phyloP scores from a whole-genome alignment of 2,797 vertebrate genomes.

The Apogon talboti region DNA sequence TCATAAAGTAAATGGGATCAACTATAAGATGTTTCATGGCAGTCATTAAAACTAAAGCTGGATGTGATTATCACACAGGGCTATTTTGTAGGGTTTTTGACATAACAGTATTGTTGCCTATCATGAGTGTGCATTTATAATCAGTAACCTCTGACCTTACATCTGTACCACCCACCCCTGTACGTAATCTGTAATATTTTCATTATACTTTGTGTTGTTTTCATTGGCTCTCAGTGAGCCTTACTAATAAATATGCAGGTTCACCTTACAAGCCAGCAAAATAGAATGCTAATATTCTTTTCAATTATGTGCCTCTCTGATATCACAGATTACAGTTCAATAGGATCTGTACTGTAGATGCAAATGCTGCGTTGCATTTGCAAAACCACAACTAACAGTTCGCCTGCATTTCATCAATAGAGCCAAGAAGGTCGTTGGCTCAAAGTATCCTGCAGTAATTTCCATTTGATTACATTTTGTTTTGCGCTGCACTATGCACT shows the following conservation, averaged over 20 bases:
- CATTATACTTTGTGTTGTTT: slow-evolving; percentile 26
- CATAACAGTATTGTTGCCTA: neutral
- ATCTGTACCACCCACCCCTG: slow-evolving; percentile 8
- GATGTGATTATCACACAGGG: slow-evolving; percentile 1
- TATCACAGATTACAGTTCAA: slow-evolving; percentile 63
- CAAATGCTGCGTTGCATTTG: slow-evolving; percentile 55
- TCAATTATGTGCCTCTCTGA: slow-evolving; percentile 53
- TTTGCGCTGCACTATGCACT: slow-evolving; percentile 35
- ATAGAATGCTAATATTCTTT: slow-evolving; percentile 60
- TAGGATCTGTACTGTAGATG: slow-evolving; percentile 60
- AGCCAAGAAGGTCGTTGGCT: slow-evolving; percentile 72
- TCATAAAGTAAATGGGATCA: slow-evolving; percentile 59
- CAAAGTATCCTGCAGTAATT: slow-evolving; percentile 66
- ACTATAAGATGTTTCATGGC: slow-evolving; percentile 17
- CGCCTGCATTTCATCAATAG: slow-evolving; percentile 58
- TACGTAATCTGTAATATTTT: slow-evolving; percentile 20
- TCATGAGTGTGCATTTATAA: slow-evolving; percentile 8
- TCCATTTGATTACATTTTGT: slow-evolving; percentile 73
- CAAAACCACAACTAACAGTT: slow-evolving; percentile 45
- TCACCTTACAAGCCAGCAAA: slow-evolving; percentile 44
- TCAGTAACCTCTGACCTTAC: slow-evolving; percentile 36
- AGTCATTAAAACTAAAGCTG: slow-evolving; percentile 41
- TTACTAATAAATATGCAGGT: slow-evolving; percentile 45
- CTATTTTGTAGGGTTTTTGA: slow-evolving; percentile 23
- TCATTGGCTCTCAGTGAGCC: slow-evolving; percentile 1